Conservation (phyloP, 2,113 vertebrate species). For the Nibea coibor region DNA sequence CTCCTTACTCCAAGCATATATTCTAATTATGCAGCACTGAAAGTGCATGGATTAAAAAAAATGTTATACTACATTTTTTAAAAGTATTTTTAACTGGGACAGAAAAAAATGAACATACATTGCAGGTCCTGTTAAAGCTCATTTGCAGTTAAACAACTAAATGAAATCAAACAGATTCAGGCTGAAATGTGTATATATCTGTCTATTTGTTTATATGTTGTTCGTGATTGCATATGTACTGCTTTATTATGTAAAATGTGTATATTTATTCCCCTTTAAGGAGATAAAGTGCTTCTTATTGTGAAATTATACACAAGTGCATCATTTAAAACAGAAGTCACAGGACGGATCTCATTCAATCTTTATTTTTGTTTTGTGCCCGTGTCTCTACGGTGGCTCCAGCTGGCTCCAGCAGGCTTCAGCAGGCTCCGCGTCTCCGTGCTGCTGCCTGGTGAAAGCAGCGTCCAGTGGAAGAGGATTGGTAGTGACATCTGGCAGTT, state of each 20-base stretch:
- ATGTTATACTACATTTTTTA: not conserved
- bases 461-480: slow-evolving; percentile 77
- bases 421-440: slow-evolving; percentile 44
- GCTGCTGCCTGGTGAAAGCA: slow-evolving; percentile 67
- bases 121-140: not conserved
- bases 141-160: not conserved
- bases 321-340: slow-evolving; percentile 4
- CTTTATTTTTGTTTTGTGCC: slow-evolving; percentile 27
- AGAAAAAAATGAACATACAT: not conserved
- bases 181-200: not conserved
- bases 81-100: no score
- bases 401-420: slow-evolving; percentile 56
- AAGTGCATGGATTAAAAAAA: not conserved
- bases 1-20: not conserved
- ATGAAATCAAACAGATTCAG: not conserved
- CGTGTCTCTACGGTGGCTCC: slow-evolving; percentile 46
- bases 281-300: not conserved
- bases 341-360: slow-evolving; percentile 4
- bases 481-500: slow-evolving; percentile 90
- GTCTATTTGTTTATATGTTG: not conserved
- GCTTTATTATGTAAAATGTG: not conserved
- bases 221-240: not conserved
- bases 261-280: not conserved
- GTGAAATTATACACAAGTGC: not conserved
- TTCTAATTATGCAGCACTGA: no score